Conservation (phyloP, 1,140 invertebrate species). For the Drosophila fuyamai region DNA sequence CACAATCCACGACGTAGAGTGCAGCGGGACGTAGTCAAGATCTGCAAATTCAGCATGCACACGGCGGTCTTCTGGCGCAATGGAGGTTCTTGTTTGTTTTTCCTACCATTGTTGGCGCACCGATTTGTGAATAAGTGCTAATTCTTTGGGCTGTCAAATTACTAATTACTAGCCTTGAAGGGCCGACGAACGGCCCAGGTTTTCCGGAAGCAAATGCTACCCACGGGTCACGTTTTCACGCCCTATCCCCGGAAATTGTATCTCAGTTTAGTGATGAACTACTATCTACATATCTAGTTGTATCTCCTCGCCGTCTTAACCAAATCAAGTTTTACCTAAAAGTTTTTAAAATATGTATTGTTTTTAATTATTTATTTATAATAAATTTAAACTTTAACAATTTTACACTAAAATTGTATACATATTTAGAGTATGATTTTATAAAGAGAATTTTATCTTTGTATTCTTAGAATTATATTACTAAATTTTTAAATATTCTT, state of each 20-base stretch:
- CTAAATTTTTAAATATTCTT: no score
- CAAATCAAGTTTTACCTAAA: neutral
- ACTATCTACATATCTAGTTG: neutral
- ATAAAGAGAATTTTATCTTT: no score
- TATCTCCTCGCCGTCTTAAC: no score
- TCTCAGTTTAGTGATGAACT: neutral
- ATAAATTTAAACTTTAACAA: no score
- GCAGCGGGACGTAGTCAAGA: constrained; percentile 28
- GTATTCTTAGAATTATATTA: no score
- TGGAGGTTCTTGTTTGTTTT: constrained; percentile 72
- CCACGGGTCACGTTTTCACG: constrained; percentile 17
- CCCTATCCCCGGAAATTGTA: constrained; percentile 6
- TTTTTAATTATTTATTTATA: no score
- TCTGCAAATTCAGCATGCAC: constrained; percentile 67
- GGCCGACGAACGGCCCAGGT: constrained; percentile 2
- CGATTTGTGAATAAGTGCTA: constrained; percentile 49
- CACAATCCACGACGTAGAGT: constrained; percentile 7
- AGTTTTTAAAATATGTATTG: no score
- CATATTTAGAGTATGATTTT: no score
- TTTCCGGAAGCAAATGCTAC: constrained; percentile 1
- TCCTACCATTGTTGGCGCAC: constrained; percentile 23
- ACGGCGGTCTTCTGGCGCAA: constrained; percentile 84
- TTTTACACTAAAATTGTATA: no score
- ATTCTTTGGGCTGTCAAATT: constrained; percentile 45
- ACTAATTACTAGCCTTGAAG: constrained; percentile 20